A percentile compares a stretch with the other conserved stretches of the same genome.
Conservation (phyloP, 2,797 vertebrate species). For the Anguilla megastoma region DNA sequence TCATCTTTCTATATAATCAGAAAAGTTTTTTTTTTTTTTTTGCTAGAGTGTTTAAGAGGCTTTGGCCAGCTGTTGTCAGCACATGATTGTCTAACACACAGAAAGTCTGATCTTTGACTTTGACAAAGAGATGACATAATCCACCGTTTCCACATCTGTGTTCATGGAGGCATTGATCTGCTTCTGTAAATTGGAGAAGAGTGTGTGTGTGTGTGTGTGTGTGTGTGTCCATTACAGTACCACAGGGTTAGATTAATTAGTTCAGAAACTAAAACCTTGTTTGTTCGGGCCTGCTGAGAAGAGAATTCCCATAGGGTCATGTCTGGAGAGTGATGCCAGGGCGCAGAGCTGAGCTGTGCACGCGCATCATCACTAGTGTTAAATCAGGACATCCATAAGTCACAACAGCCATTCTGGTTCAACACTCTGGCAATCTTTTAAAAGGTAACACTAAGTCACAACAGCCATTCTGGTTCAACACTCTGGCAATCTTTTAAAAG, state of each 20-base stretch:
- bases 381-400: conserved; percentile 7
- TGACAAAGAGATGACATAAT: too few relatives aligned
- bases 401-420: conserved; percentile 3
- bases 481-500: background rate
- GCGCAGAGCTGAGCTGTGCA: background rate
- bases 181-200: background rate
- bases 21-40: too few relatives aligned
- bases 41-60: background rate
- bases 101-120: too few relatives aligned
- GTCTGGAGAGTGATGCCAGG: background rate
- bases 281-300: conserved; percentile 12
- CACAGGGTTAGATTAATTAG: conserved; percentile 1
- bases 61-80: too few relatives aligned
- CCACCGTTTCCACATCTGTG: background rate
- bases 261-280: conserved; percentile 2
- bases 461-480: background rate
- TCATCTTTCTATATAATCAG: background rate
- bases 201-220: background rate
- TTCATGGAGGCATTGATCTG: background rate
- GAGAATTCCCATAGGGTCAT: background rate
- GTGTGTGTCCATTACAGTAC: background rate
- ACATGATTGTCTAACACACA: too few relatives aligned
- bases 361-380: background rate
- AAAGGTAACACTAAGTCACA: conserved; percentile 13
- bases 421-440: background rate